These are phyloP conservation scores for Bombus ignitus DNA, from an alignment of 1,140 invertebrate species.

Conservation along the genomic window DNA sequence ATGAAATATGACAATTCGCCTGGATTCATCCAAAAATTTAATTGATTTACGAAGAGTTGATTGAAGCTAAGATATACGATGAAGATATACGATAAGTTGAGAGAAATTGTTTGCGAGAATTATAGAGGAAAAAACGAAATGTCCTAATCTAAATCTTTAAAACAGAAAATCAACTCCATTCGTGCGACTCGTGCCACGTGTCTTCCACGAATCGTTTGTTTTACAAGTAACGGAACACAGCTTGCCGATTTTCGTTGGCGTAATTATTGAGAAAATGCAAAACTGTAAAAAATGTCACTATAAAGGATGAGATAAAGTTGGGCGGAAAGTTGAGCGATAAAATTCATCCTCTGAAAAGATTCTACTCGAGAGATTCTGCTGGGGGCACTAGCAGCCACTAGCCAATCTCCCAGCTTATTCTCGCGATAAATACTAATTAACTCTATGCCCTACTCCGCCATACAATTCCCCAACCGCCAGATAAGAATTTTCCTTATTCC, in stretches of 20 bases:
- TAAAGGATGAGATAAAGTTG: constrained; percentile 35
- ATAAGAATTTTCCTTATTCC: constrained; percentile 53
- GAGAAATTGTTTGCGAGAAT: too few species aligned
- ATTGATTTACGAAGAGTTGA: too few species aligned
- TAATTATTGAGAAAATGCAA: neutral
- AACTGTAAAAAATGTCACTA: constrained; percentile 6
- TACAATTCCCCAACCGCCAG: constrained; percentile 16
- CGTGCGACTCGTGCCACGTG: too few species aligned
- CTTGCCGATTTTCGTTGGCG: neutral
- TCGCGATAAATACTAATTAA: constrained; percentile 67
- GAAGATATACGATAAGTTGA: too few species aligned
- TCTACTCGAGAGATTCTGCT: constrained; percentile 45
- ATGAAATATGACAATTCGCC: too few species aligned
- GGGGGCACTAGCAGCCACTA: neutral
- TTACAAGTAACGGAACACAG: too few species aligned
- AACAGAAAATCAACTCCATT: too few species aligned
- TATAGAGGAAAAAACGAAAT: too few species aligned
- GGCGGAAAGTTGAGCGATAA: constrained; percentile 60
- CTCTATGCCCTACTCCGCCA: neutral
- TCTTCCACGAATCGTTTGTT: neutral
- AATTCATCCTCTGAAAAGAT: constrained; percentile 52
- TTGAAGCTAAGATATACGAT: too few species aligned
- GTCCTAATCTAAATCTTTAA: too few species aligned
- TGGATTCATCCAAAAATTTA: too few species aligned
- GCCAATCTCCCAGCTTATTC: constrained; percentile 49